Evolutionary conservation across 2,888 invertebrate genomes (phyloP).

Genomic region (Trichogramma dendrolimi): DNA sequence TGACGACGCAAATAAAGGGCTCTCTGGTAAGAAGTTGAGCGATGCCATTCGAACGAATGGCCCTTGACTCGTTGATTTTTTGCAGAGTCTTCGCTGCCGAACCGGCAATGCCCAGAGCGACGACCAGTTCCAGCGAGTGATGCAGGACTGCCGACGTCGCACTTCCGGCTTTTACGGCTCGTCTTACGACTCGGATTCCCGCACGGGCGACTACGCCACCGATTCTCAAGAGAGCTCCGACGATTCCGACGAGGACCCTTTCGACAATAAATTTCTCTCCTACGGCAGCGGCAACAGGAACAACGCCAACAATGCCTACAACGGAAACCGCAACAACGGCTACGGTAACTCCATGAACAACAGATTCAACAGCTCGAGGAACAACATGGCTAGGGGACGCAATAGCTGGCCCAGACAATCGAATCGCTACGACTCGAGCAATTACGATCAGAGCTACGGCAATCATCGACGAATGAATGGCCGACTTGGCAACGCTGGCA

Average conservation of each 20-base stretch:
- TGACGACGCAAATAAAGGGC: slow-evolving; percentile 2
- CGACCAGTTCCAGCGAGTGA: slow-evolving; percentile 58
- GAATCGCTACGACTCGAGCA: slow-evolving; percentile 17
- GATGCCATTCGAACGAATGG: background rate
- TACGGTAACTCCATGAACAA: slow-evolving; percentile 10
- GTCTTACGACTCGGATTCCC: slow-evolving; percentile 38
- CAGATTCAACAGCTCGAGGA: background rate
- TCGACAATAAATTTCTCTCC: slow-evolving; percentile 39
- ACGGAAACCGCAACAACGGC: slow-evolving; percentile 11
- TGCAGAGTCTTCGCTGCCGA: slow-evolving; percentile 59
- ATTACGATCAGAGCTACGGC: slow-evolving; percentile 18
- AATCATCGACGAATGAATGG: background rate
- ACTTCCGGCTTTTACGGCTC: slow-evolving; percentile 14
- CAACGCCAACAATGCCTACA: background rate
- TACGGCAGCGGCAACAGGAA: slow-evolving; percentile 9
- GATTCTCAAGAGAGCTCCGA: slow-evolving; percentile 36
- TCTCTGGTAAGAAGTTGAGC: slow-evolving; percentile 12
- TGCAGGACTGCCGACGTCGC: slow-evolving; percentile 57
- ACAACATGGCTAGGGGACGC: slow-evolving; percentile 10
- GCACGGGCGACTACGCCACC: slow-evolving; percentile 46
- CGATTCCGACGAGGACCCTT: slow-evolving; percentile 36
- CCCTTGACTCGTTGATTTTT: background rate
- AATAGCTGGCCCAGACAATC: slow-evolving; percentile 17
- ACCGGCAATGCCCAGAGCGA: slow-evolving; percentile 60
- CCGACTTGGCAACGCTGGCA: too few relatives aligned